Percentiles rank a stretch among this genome's conserved stretches.
These are phyloP conservation scores for Coluber constrictor DNA, from an alignment of 2,797 vertebrate genomes.

Conservation along the genomic window DNA sequence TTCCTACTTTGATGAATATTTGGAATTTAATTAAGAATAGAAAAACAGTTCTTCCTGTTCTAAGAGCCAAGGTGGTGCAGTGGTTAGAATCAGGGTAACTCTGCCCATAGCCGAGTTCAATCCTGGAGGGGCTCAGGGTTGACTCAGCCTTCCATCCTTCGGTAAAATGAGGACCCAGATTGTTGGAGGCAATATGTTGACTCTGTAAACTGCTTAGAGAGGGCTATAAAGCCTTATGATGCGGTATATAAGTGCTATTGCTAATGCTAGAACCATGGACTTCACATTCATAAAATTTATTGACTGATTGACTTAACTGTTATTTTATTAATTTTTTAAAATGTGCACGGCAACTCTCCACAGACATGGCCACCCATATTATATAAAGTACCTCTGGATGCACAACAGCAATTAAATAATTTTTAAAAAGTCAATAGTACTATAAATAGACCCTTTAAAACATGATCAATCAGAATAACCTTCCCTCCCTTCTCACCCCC, in stretches of 20 bases:
- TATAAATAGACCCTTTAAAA: background rate
- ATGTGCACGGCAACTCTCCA: background rate
- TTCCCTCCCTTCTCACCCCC: background rate
- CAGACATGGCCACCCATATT: background rate
- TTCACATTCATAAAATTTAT: background rate
- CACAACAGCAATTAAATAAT: background rate
- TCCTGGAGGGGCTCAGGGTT: background rate
- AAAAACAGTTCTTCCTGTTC: background rate
- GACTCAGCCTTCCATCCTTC: background rate
- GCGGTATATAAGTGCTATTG: background rate
- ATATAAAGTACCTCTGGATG: background rate
- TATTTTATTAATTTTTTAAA: background rate
- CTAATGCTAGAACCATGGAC: background rate
- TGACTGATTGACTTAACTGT: background rate
- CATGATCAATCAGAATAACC: background rate
- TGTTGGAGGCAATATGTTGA: background rate
- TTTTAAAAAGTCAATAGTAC: background rate
- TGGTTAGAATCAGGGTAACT: background rate
- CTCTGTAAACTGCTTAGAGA: background rate
- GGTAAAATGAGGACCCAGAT: background rate
- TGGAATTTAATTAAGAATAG: background rate
- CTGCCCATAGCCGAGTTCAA: background rate
- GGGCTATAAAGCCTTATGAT: background rate
- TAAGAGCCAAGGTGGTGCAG: background rate
- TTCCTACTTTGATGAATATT: background rate